phyloP scores from a whole-genome alignment of 2,888 invertebrate genomes.

The Sphaeridia pumilis region DNA sequence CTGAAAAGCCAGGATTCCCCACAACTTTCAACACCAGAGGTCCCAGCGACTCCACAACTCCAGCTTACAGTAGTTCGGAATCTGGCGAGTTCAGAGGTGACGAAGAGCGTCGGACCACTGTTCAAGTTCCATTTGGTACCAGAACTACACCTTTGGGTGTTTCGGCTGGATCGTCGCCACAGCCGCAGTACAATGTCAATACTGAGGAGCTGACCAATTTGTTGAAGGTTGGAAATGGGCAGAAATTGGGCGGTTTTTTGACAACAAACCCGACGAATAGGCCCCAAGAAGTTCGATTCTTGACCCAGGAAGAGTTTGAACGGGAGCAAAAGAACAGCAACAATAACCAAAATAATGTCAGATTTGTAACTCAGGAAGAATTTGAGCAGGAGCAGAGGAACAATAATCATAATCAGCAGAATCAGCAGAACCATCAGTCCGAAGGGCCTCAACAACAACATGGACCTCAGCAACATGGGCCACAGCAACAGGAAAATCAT shows the following conservation, averaged over 20 bases:
- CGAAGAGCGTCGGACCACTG: background rate
- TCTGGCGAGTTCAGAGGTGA: too few relatives aligned
- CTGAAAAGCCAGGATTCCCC: too few relatives aligned
- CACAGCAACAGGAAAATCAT: constrained; percentile 4
- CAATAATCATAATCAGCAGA: too few relatives aligned
- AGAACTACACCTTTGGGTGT: background rate
- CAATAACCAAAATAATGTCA: too few relatives aligned
- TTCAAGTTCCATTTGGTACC: background rate
- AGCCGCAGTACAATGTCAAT: constrained; percentile 4
- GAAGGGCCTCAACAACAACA: background rate
- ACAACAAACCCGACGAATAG: constrained; percentile 4
- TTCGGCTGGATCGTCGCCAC: background rate
- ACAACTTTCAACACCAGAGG: too few relatives aligned
- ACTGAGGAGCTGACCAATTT: constrained; percentile 12
- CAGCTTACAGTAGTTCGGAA: too few relatives aligned
- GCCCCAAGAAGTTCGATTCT: too few relatives aligned
- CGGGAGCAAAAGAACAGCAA: constrained; percentile 8
- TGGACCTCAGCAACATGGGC: background rate
- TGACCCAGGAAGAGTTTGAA: too few relatives aligned
- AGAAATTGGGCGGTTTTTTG: constrained; percentile 15
- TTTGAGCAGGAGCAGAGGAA: too few relatives aligned
- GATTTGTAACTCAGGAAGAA: too few relatives aligned
- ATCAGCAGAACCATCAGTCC: background rate
- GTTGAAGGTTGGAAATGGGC: constrained; percentile 2
- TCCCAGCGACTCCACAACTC: too few relatives aligned